These are phyloP conservation scores for Lycia hirtaria DNA, from an alignment of 2,888 invertebrate genomes.

Conservation along the genomic window DNA sequence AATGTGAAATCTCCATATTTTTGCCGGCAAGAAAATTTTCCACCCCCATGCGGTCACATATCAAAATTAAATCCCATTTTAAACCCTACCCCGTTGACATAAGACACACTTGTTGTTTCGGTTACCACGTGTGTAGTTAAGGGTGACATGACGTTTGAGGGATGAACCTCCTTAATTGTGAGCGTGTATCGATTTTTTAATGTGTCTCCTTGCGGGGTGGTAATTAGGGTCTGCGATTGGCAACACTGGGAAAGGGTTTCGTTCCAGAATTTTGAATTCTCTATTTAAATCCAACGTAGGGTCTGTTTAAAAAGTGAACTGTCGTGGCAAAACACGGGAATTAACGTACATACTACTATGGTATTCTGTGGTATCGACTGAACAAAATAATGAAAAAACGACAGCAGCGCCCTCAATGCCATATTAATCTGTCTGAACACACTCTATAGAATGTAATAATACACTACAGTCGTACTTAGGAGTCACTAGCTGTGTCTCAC, in stretches of 20 bases:
- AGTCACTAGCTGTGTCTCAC: no score
- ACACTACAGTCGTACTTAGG: no score
- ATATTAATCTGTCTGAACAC: no score
- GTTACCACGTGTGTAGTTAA: constrained; percentile 40
- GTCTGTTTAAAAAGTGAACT: no score
- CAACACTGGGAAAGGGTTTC: constrained; percentile 30
- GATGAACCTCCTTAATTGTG: constrained; percentile 80
- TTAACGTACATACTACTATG: no score
- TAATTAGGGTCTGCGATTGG: constrained; percentile 43
- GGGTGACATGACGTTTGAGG: constrained; percentile 73
- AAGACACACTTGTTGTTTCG: constrained; percentile 35
- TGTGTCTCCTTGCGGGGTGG: constrained; percentile 54
- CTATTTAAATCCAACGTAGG: no score
- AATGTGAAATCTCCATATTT: constrained; percentile 31
- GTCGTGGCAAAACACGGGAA: no score
- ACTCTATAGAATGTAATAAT: no score
- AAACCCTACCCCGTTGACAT: constrained; percentile 44
- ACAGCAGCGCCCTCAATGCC: no score
- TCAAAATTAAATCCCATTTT: constrained; percentile 40
- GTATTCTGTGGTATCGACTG: no score
- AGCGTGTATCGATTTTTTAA: constrained; percentile 81
- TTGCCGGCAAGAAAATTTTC: constrained; percentile 41
- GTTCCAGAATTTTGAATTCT: no score
- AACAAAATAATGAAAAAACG: no score
- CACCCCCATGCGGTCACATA: constrained; percentile 35